Evolutionary conservation across 2,888 invertebrate genomes (phyloP).

Genomic region (Clanis bilineata): DNA sequence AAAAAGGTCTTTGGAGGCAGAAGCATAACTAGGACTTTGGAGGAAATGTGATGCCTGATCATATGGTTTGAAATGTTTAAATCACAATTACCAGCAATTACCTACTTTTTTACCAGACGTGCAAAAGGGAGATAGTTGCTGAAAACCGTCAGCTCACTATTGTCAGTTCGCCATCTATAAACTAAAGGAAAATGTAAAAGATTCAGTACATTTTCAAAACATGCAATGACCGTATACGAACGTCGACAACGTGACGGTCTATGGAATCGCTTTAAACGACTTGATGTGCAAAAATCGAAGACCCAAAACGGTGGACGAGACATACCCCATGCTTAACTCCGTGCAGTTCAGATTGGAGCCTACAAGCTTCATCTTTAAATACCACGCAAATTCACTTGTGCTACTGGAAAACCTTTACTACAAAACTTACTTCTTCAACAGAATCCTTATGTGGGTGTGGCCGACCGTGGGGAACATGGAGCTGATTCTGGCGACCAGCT

Average conservation of each 20-base stretch:
- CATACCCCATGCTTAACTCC: neutral
- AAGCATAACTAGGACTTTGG: neutral
- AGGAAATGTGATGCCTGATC: too few relatives aligned
- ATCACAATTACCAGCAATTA: neutral
- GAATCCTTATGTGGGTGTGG: conserved; percentile 92
- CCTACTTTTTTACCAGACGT: neutral
- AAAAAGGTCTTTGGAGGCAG: neutral
- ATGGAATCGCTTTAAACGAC: too few relatives aligned
- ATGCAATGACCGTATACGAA: neutral
- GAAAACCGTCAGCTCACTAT: neutral
- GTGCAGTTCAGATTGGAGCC: neutral
- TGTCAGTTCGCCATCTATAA: too few relatives aligned
- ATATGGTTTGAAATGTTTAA: neutral
- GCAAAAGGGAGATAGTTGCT: neutral
- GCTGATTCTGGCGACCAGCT: conserved; percentile 89
- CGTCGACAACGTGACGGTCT: neutral
- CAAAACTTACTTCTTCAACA: conserved; percentile 92
- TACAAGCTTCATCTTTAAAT: neutral
- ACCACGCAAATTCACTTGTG: conserved; percentile 1
- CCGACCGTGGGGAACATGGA: conserved; percentile 95
- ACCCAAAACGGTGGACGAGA: neutral
- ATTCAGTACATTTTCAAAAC: too few relatives aligned
- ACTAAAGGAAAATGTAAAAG: neutral
- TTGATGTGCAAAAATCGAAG: too few relatives aligned
- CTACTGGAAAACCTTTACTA: conserved; percentile 38